These are phyloP conservation scores for Cyrtodaria siliqua DNA, from an alignment of 2,888 invertebrate species.

Conservation along the genomic window DNA sequence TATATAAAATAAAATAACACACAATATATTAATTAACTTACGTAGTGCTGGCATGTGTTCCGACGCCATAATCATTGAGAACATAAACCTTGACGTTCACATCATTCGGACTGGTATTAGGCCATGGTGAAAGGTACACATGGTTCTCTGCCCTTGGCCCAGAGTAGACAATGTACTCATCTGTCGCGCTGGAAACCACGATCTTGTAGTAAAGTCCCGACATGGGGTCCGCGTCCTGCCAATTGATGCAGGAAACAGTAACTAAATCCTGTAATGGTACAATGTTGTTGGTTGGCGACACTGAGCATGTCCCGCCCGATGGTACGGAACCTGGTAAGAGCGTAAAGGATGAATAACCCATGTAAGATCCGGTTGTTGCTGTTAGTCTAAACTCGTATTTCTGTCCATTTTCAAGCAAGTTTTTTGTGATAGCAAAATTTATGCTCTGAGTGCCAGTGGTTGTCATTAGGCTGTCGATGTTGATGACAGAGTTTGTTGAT, in stretches of 20 bases:
- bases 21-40: conserved; percentile 16
- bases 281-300: conserved; percentile 36
- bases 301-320: conserved; percentile 58
- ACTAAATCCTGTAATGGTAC: conserved; percentile 57
- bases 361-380: conserved; percentile 26
- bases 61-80: conserved; percentile 68
- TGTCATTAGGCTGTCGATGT: conserved; percentile 14
- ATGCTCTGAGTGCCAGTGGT: conserved; percentile 46
- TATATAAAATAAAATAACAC: background rate
- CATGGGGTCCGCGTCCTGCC: conserved; percentile 63
- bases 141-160: conserved; percentile 59
- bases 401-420: conserved; percentile 44
- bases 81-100: conserved; percentile 67
- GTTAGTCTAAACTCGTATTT: conserved; percentile 65
- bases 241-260: conserved; percentile 64
- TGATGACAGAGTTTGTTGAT: background rate
- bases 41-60: conserved; percentile 26
- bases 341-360: conserved; percentile 52
- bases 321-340: conserved; percentile 62
- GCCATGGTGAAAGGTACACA: conserved; percentile 68
- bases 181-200: conserved; percentile 35
- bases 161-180: conserved; percentile 65
- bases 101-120: conserved; percentile 42
- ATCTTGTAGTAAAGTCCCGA: conserved; percentile 60
- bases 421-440: conserved; percentile 67